Conservation (phyloP, 2,888 invertebrate species). For the Lasioglossum vierecki region DNA sequence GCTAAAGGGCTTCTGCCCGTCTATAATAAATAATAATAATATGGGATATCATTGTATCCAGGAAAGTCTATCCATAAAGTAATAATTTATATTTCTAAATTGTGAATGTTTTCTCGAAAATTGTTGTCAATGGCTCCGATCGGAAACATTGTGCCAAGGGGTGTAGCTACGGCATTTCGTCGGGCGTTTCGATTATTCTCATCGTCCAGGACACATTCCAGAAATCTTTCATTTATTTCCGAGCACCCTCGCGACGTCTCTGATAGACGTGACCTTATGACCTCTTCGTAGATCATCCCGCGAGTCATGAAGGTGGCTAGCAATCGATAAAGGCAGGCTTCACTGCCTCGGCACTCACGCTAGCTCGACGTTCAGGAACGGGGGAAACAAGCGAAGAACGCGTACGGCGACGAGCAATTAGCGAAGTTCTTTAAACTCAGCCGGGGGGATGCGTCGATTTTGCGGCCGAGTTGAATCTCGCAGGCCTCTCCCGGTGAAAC, state of each 20-base stretch:
- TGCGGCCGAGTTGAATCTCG: not conserved
- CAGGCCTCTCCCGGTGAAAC: not conserved
- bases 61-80: too few species aligned
- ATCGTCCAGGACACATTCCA: too few species aligned
- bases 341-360: not conserved
- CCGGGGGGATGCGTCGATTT: not conserved
- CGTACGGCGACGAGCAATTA: not conserved
- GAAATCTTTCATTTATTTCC: not conserved
- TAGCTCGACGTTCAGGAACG: not conserved
- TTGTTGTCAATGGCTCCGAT: too few species aligned
- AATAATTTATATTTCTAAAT: too few species aligned
- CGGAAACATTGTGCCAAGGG: too few species aligned
- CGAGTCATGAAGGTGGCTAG: not conserved
- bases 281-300: not conserved
- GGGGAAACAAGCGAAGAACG: not conserved
- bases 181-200: not conserved
- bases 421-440: conserved; percentile 52
- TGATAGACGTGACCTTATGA: not conserved
- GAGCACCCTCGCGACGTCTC: not conserved
- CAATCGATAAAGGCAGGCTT: not conserved
- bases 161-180: not conserved
- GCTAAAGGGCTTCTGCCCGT: too few species aligned
- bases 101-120: too few species aligned
- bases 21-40: too few species aligned
- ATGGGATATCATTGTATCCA: too few species aligned